Evolutionary conservation across 1,140 invertebrate species (phyloP), one percentile per base, ranked within the genome.

Genomic region (Mya arenaria): DNA sequence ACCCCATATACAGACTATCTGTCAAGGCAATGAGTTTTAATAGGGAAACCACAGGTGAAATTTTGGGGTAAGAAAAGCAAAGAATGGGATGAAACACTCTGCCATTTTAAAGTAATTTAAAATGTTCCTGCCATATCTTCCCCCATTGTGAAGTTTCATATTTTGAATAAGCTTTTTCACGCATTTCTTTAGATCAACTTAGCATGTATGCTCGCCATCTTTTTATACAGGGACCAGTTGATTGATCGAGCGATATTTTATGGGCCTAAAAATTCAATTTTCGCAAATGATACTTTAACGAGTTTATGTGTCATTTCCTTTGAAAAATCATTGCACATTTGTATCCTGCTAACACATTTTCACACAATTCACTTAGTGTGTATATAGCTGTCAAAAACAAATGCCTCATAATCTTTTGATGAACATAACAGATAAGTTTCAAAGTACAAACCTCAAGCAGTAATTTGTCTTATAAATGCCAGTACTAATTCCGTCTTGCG

Each of bases 211-310:
- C n/a, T n/a, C n/a, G n/a, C n/a, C n/a, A n/a, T n/a, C n/a, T n/a
- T n/a, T n/a, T n/a, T n/a, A n/a, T n/a, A n/a, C n/a, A n/a, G n/a
- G n/a, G n/a, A n/a, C n/a, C n/a, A n/a, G n/a, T n/a, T 80, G 77
- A 80, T 80, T 80, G 77, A 80, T 80, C 48, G 55, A 60, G 37
- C 34, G 66, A 68, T 69, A 80, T 71, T 80, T 69, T 80, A 80
- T 80, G 66, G 41, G 77, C 41, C 55, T 62, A 80, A 80, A 80
- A 69, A 80, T 71, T 80, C 62, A 69, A 80, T 80, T 52, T 80
- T 80, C 52, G 44, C 56, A 80, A 80, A 80, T 80, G 77, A 80
- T 80, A 80, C 55, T 80, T 80, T 71, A 80, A 80, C 52, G 66
- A 80, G 44, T 69, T 17, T 15, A 69, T 80, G 66, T 80, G 65